Evolutionary conservation across 2,888 invertebrate genomes (phyloP).

Genomic region (Xylota sylvarum): DNA sequence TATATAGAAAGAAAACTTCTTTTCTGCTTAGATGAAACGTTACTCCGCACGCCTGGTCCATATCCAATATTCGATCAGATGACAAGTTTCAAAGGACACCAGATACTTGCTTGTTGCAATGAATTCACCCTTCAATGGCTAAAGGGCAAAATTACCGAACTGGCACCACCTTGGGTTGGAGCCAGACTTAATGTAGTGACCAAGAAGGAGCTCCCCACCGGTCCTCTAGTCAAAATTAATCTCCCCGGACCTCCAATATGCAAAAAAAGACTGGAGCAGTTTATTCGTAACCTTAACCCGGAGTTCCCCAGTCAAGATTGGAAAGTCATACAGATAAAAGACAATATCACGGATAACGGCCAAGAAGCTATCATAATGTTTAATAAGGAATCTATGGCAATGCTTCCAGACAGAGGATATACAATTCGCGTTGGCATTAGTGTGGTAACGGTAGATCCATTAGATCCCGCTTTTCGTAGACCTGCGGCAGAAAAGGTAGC

Average conservation of each 20-base stretch:
- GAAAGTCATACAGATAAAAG: background rate
- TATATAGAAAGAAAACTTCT: background rate
- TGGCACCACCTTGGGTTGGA: background rate
- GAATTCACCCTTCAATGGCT: background rate
- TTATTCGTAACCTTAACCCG: background rate
- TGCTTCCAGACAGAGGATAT: background rate
- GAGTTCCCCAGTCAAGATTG: background rate
- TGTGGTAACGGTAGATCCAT: background rate
- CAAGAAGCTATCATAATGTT: background rate
- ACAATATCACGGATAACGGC: background rate
- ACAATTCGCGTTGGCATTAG: background rate
- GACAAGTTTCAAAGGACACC: background rate
- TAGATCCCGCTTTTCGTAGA: background rate
- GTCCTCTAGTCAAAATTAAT: background rate
- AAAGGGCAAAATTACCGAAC: background rate
- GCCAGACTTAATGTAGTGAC: background rate
- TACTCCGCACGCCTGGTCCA: background rate
- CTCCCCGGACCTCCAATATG: background rate
- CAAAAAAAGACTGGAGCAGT: background rate
- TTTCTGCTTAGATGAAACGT: background rate
- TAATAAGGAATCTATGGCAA: background rate
- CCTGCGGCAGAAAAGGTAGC: no score
- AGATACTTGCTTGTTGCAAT: background rate
- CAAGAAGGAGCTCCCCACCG: background rate
- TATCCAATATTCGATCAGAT: background rate